These are phyloP conservation scores for Sebastes vulpes DNA, from an alignment of 2,797 vertebrate species.

Conservation along the genomic window DNA sequence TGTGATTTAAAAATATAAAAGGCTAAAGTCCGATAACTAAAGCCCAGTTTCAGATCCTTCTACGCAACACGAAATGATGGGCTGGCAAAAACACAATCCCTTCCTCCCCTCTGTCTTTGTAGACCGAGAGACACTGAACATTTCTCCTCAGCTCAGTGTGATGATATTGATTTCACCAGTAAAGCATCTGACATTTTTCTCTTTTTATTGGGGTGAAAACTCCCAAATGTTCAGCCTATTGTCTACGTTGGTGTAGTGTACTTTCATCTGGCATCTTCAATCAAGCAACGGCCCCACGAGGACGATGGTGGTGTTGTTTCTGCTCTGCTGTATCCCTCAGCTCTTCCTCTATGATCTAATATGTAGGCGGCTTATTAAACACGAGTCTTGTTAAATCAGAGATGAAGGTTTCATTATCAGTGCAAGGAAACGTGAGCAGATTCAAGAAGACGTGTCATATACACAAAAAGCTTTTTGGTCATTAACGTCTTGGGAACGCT, in stretches of 20 bases:
- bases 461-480: not conserved
- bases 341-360: slow-evolving; percentile 25
- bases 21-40: slow-evolving; percentile 57
- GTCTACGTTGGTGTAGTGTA: not conserved
- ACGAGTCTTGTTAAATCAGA: slow-evolving; percentile 32
- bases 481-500: not conserved
- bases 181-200: slow-evolving; percentile 11
- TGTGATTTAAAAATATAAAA: slow-evolving; percentile 65
- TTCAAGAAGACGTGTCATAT: not conserved
- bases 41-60: slow-evolving; percentile 49
- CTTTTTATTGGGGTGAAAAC: slow-evolving; percentile 12
- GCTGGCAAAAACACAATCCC: slow-evolving; percentile 67
- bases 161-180: slow-evolving; percentile 13
- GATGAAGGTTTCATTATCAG: slow-evolving; percentile 33
- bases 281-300: not conserved
- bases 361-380: slow-evolving; percentile 28
- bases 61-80: slow-evolving; percentile 48
- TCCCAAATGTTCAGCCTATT: not conserved
- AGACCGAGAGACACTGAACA: not conserved
- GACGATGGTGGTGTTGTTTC: not conserved
- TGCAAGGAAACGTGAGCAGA: slow-evolving; percentile 21
- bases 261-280: not conserved
- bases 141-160: not conserved
- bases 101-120: not conserved
- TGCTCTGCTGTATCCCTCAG: not conserved